A percentile compares a stretch with the other conserved stretches of the same genome.
Evolutionary conservation across 2,888 invertebrate species (phyloP).

Genomic region (Microplitis manilae): DNA sequence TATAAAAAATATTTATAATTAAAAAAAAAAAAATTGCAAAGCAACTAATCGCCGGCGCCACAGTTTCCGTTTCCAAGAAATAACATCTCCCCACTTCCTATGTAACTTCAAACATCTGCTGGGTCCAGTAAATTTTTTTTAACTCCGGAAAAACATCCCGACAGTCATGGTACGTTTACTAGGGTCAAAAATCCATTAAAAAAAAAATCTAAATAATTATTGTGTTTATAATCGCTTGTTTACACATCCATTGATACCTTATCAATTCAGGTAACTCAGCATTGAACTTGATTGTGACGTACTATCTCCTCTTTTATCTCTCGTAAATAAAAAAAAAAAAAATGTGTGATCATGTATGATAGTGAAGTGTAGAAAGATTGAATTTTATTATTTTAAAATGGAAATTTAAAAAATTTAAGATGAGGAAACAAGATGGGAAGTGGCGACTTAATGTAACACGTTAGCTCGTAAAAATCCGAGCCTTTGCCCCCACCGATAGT

Average conservation of each 20-base stretch:
- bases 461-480: constrained; percentile 39
- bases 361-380: not conserved
- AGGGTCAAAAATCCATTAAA: constrained; percentile 1
- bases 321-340: not conserved
- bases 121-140: constrained; percentile 14
- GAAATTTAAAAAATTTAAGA: not conserved
- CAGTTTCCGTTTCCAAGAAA: constrained; percentile 36
- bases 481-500: constrained; percentile 44
- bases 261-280: not conserved
- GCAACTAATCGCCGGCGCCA: constrained; percentile 40
- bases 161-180: constrained; percentile 33
- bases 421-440: constrained; percentile 21
- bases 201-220: not conserved
- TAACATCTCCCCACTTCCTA: constrained; percentile 36
- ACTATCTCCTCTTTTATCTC: not conserved
- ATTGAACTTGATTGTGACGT: not conserved
- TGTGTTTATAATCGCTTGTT: not conserved
- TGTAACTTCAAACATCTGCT: constrained; percentile 35
- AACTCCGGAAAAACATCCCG: constrained; percentile 23
- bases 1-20: not conserved
- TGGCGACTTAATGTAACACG: constrained; percentile 13
- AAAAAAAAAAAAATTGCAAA: constrained; percentile 22
- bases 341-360: constrained; percentile 1
- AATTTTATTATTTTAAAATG: constrained; percentile 3
- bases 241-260: constrained; percentile 2